These are phyloP conservation scores for Lycaon pictus DNA, from an alignment of 2,113 vertebrate species.

Conservation along the genomic window DNA sequence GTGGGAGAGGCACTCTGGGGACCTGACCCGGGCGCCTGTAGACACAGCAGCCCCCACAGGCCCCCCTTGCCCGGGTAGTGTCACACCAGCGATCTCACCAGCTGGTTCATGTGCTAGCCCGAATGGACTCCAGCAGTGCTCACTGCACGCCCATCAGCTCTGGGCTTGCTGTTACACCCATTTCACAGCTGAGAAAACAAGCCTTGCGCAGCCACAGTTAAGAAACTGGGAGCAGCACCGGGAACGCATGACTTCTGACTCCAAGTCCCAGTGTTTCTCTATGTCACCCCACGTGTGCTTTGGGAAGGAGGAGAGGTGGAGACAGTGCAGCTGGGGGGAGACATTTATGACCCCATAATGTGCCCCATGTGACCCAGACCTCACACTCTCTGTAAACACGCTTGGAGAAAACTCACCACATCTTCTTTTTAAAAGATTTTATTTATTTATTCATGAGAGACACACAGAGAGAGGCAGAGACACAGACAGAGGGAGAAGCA, in stretches of 20 bases:
- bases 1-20: fast-evolving
- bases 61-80: fast-evolving
- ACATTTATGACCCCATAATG: fast-evolving
- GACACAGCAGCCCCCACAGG: background rate
- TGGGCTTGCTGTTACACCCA: background rate
- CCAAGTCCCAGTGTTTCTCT: background rate
- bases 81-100: fast-evolving
- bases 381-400: fast-evolving
- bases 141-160: too few relatives aligned
- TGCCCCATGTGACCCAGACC: fast-evolving
- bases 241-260: background rate
- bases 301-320: background rate
- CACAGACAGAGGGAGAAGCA: too few relatives aligned
- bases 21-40: background rate
- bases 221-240: background rate
- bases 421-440: background rate
- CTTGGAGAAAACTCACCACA: background rate
- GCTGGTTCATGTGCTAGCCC: fast-evolving
- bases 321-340: too few relatives aligned
- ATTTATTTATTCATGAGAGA: too few relatives aligned
- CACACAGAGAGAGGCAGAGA: too few relatives aligned
- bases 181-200: background rate
- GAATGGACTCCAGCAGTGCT: background rate
- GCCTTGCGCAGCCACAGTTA: fast-evolving
- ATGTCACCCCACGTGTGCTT: fast-evolving